Base-by-base conservation (phyloP, 1,140 invertebrate genomes). In the Aphidius ervi region DNA sequence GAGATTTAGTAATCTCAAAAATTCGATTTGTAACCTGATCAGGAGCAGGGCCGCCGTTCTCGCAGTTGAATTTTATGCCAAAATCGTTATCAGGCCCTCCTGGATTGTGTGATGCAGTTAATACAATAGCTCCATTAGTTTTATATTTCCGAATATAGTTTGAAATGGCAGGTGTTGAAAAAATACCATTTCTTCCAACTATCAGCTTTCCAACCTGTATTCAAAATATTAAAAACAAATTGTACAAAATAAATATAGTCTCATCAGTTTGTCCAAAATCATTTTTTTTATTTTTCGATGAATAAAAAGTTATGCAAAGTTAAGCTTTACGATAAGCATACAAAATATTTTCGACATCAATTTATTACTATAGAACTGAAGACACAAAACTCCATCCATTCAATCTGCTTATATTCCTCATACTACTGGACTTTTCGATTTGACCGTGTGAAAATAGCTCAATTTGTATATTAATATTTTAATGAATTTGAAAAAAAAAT, bases 51-150 rank as follows among this genome's bases (percentile, higher is more conserved):
- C 93, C 98, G 67, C 98, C 98, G 82, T 99, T 99, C 55, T 89
- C 84, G 66, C 88, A 93, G 78, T 99, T 99, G 74, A 93, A 99
- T 80, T 99, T 99, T 68, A 99, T 98, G 46, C 98, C 98, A 81
- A 99, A 99, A 81, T 99, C 98, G 65, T 91, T 92, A 74, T 98
- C 85, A 5, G 93, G 93, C 50, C 98, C 97, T 64, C 98, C 98
- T 37, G 98, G 97, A 83, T 99, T 99, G 76, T 99, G 98, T 54
- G 95, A 98, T 1, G 98, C 98, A 20, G 98, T 99, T 16, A 99
- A 81, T 20, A 99, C 89, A 71, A 99, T 98, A 31, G 97, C 98
- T 68, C 97, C 87, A 61, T 87, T 78, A 45, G 93, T 87, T 73
- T 92, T 86, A 68, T 90, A 86, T 77, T 95, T 93, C 62, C 97